Conservation (phyloP, 37 sponge, comb jelly and placozoan genomes). For the Beroe ovata region DNA sequence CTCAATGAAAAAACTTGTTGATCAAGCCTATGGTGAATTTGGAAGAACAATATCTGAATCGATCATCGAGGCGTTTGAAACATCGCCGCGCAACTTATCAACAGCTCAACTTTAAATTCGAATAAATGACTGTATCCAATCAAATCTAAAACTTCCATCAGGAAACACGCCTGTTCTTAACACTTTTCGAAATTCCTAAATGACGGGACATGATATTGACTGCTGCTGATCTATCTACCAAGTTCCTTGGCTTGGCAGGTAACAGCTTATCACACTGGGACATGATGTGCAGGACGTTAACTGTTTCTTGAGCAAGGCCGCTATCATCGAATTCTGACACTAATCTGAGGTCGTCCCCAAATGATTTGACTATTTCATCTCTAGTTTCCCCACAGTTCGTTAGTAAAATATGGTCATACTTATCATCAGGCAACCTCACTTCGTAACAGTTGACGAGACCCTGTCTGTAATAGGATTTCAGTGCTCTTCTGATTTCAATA, state of each 20-base stretch:
- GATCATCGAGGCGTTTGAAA: too few species aligned
- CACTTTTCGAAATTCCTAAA: constrained; percentile 4
- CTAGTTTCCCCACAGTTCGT: background rate
- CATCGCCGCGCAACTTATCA: too few species aligned
- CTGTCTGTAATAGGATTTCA: constrained; percentile 26
- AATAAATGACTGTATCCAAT: too few species aligned
- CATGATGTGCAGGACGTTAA: constrained; percentile 16
- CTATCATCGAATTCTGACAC: background rate
- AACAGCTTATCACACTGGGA: constrained; percentile 11
- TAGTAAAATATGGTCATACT: background rate
- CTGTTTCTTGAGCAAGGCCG: background rate
- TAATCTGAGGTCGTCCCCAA: constrained; percentile 12
- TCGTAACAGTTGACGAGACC: constrained; percentile 52
- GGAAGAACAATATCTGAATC: too few species aligned
- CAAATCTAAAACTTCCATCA: too few species aligned
- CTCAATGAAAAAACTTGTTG: too few species aligned
- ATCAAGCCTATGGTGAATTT: too few species aligned
- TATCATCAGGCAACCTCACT: background rate
- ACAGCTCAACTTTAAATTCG: too few species aligned
- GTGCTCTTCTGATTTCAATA: constrained; percentile 24
- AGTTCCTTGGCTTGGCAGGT: background rate
- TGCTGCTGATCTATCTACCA: constrained; percentile 39
- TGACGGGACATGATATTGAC: constrained; percentile 55
- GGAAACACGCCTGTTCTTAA: too few species aligned
- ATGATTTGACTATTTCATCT: background rate